Evolutionary conservation across 2,797 vertebrate genomes (phyloP).

Genomic region (Phalloptychus januarius): DNA sequence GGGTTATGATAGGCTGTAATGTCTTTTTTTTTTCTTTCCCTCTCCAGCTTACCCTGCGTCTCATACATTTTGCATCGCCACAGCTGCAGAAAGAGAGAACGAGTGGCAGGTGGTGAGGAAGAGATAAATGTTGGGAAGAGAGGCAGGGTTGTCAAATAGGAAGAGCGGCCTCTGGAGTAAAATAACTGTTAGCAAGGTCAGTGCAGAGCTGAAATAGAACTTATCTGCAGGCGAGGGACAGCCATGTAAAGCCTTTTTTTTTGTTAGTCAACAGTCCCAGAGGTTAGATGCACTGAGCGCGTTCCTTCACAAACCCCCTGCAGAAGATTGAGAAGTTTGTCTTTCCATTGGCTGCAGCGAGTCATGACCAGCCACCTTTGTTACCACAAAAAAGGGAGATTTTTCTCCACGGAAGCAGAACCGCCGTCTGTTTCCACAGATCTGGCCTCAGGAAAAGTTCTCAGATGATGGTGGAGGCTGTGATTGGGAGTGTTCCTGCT

Average conservation of each 20-base stretch:
- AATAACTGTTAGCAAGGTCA: slow-evolving; percentile 58
- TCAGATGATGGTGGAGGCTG: slow-evolving; percentile 19
- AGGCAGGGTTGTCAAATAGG: slow-evolving; percentile 21
- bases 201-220: slow-evolving; percentile 57
- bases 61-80: slow-evolving; percentile 66
- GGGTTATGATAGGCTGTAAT: slow-evolving; percentile 46
- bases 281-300: neutral
- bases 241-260: slow-evolving; percentile 1
- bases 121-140: slow-evolving; percentile 5
- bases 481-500: slow-evolving; percentile 2
- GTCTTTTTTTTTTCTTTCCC: slow-evolving; percentile 4
- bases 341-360: slow-evolving; percentile 6
- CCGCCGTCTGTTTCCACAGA: slow-evolving; percentile 67
- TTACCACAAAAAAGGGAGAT: slow-evolving; percentile 29
- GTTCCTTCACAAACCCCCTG: slow-evolving; percentile 4
- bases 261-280: slow-evolving; percentile 23
- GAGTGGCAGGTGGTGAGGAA: neutral
- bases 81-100: neutral
- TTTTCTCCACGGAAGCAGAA: slow-evolving; percentile 15
- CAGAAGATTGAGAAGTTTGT: slow-evolving; percentile 17
- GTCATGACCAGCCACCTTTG: slow-evolving; percentile 50
- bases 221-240: neutral
- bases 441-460: slow-evolving; percentile 53
- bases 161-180: neutral
- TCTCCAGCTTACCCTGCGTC: slow-evolving; percentile 20